Evolutionary conservation across 1,140 invertebrate species (phyloP).

Genomic region (Zaprionus gabonicus): DNA sequence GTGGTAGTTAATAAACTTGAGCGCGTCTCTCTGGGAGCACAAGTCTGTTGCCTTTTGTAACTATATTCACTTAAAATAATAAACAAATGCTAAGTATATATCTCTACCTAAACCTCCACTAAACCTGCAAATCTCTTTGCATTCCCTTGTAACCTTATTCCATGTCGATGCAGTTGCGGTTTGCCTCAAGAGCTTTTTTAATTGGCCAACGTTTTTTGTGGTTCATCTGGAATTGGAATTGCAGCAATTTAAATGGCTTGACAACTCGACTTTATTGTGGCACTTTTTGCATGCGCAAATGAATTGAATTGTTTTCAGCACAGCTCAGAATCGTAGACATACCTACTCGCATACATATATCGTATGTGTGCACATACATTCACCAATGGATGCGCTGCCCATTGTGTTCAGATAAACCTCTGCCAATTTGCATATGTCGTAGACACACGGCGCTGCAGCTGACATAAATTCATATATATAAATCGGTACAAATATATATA

Average conservation of each 20-base stretch:
- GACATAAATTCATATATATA: conserved; percentile 6
- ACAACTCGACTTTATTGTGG: conserved; percentile 14
- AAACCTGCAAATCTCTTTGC: not conserved
- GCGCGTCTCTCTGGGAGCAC: not conserved
- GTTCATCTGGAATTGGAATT: conserved; percentile 4
- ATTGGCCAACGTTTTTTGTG: conserved; percentile 7
- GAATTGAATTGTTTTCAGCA: conserved; percentile 34
- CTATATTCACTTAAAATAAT: too few relatives aligned
- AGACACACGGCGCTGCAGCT: conserved; percentile 6
- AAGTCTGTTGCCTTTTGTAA: not conserved
- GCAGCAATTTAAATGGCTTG: conserved; percentile 31
- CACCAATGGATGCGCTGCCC: conserved; percentile 43
- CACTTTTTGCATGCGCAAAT: conserved; percentile 30
- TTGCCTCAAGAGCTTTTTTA: conserved; percentile 2
- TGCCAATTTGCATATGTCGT: conserved; percentile 58
- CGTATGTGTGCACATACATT: conserved; percentile 13
- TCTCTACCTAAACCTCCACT: too few relatives aligned
- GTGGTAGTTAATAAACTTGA: conserved; percentile 1
- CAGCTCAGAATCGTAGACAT: not conserved
- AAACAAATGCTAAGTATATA: too few relatives aligned
- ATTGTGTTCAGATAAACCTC: conserved; percentile 49
- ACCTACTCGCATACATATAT: not conserved
- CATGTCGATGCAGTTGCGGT: not conserved
- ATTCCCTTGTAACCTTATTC: not conserved
- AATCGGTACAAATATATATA: not conserved